Conservation (phyloP, 2,113 vertebrate species). For the Ammospiza caudacuta region DNA sequence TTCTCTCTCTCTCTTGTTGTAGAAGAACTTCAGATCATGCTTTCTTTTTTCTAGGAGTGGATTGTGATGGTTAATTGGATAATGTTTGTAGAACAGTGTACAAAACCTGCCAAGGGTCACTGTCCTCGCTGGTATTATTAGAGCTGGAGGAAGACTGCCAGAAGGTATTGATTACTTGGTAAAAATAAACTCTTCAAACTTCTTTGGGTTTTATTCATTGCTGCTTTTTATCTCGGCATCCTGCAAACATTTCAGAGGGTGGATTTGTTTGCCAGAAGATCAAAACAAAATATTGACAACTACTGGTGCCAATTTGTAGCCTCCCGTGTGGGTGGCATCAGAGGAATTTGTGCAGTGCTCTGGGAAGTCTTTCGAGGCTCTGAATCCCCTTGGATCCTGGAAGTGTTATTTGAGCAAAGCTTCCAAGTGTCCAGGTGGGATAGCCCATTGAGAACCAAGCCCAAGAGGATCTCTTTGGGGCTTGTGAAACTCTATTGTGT, state of each 20-base stretch:
- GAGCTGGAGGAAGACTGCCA: constrained; percentile 17
- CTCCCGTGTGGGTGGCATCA: not conserved
- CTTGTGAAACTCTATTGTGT: not conserved
- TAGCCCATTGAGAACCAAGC: not conserved
- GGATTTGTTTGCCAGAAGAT: constrained; percentile 59
- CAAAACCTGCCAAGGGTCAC: not conserved
- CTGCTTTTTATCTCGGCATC: constrained; percentile 6
- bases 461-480: not conserved
- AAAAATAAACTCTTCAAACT: constrained; percentile 48
- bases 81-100: not conserved
- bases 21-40: not conserved
- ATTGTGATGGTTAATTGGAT: not conserved
- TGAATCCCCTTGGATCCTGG: not conserved
- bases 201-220: not conserved
- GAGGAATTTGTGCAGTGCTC: not conserved
- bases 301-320: constrained; percentile 33
- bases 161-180: constrained; percentile 48
- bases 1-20: not conserved
- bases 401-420: not conserved
- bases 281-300: constrained; percentile 44
- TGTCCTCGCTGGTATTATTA: not conserved
- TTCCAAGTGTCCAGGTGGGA: not conserved
- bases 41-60: not conserved
- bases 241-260: constrained; percentile 38
- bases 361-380: constrained; percentile 13